A percentile compares a stretch with the other conserved stretches of the same genome.
Evolutionary conservation across 2,888 invertebrate genomes (phyloP).

Genomic region (Poecilobothrus nobilitatus): DNA sequence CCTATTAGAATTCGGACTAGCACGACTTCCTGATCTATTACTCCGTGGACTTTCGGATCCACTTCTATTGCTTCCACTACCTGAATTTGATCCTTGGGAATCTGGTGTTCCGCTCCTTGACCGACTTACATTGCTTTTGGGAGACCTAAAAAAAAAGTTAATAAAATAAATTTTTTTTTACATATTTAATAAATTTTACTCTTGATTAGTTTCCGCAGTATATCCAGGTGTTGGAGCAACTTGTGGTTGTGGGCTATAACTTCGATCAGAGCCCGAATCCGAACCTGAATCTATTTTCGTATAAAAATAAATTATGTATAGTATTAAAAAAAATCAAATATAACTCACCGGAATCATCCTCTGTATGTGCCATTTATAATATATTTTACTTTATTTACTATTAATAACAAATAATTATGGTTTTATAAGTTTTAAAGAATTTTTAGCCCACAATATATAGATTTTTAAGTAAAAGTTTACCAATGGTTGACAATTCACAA

Average conservation of each 20-base stretch:
- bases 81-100: constrained; percentile 28
- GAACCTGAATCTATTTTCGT: constrained; percentile 29
- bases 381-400: too few relatives aligned
- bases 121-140: constrained; percentile 27
- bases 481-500: too few relatives aligned
- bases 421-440: too few relatives aligned
- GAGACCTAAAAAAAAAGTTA: constrained; percentile 27
- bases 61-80: constrained; percentile 19
- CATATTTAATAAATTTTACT: constrained; percentile 20
- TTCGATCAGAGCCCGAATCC: constrained; percentile 36
- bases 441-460: too few relatives aligned
- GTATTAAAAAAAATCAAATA: background rate
- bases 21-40: constrained; percentile 20
- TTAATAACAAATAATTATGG: too few relatives aligned
- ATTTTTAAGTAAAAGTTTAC: too few relatives aligned
- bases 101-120: constrained; percentile 22
- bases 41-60: constrained; percentile 22
- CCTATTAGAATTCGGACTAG: constrained; percentile 29
- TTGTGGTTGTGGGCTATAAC: constrained; percentile 35
- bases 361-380: background rate
- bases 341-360: background rate
- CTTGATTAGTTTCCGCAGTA: constrained; percentile 26
- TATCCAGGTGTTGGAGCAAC: constrained; percentile 29
- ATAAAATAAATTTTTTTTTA: background rate
- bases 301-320: background rate